Evolutionary conservation across 1,140 invertebrate species (phyloP).

Genomic region (Drosophila varians): DNA sequence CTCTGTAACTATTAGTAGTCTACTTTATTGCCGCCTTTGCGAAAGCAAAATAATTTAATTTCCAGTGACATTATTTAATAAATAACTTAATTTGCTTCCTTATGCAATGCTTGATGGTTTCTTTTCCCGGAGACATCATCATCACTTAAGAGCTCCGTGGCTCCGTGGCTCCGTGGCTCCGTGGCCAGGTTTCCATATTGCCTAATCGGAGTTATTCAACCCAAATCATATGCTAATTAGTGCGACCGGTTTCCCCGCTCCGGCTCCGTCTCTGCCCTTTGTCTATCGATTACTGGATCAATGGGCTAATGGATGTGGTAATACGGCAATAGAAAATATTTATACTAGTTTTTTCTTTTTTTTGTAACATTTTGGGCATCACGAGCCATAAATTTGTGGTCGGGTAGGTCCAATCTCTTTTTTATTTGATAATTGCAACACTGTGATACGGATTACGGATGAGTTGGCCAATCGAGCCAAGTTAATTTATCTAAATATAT

Average conservation of each 20-base stretch:
- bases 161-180: conserved; percentile 29
- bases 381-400: conserved; percentile 1
- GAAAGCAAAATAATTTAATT: not conserved
- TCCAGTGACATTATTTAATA: not conserved
- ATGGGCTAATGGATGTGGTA: conserved; percentile 55
- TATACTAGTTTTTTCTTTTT: too few relatives aligned
- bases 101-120: not conserved
- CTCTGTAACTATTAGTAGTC: too few relatives aligned
- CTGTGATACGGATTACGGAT: not conserved
- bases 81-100: not conserved
- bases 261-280: conserved; percentile 3
- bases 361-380: conserved; percentile 47
- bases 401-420: conserved; percentile 4
- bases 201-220: conserved; percentile 54
- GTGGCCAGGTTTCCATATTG: conserved; percentile 40
- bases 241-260: conserved; percentile 56
- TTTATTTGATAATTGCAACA: conserved; percentile 33
- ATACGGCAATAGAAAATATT: conserved; percentile 19
- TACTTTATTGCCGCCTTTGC: not conserved
- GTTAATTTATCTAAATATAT: conserved; percentile 46
- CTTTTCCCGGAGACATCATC: not conserved
- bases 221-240: conserved; percentile 65
- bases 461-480: conserved; percentile 6
- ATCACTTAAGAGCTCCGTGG: conserved; percentile 39
- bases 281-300: conserved; percentile 25